Conservation (phyloP, 2,888 invertebrate genomes). For the Diogma glabrata region DNA sequence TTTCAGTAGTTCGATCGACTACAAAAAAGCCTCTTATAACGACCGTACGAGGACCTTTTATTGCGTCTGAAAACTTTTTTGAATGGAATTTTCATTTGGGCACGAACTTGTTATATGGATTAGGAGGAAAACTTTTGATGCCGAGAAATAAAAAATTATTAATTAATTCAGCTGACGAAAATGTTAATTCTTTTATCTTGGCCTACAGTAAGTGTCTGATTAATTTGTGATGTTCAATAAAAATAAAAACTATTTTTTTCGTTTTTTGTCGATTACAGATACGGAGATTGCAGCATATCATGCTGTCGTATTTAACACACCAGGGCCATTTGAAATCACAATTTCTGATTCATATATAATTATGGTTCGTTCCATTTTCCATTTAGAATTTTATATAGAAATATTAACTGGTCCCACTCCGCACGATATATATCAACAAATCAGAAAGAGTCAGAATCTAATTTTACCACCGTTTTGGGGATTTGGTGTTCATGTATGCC, state of each 20-base stretch:
- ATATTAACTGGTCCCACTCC: slow-evolving; percentile 4
- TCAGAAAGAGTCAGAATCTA: not conserved
- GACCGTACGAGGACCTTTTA: slow-evolving; percentile 13
- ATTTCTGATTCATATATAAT: slow-evolving; percentile 1
- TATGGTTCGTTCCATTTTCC: not conserved
- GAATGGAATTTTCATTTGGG: slow-evolving; percentile 13
- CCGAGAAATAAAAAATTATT: slow-evolving; percentile 3
- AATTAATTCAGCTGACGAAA: slow-evolving; percentile 10
- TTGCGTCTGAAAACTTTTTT: slow-evolving; percentile 12
- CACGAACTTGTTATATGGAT: slow-evolving; percentile 7
- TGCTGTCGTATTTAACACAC: slow-evolving; percentile 2
- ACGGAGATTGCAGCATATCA: slow-evolving; percentile 8
- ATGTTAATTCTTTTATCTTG: slow-evolving; percentile 11
- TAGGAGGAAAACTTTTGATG: slow-evolving; percentile 10
- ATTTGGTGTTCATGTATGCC: slow-evolving; percentile 8
- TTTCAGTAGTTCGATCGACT: slow-evolving; percentile 9
- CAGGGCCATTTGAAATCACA: slow-evolving; percentile 2
- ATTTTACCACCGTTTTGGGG: not conserved
- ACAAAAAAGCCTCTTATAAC: slow-evolving; percentile 10
- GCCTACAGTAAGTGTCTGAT: slow-evolving; percentile 12
- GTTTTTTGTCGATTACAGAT: slow-evolving; percentile 5
- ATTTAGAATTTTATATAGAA: not conserved
- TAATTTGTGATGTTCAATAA: not conserved
- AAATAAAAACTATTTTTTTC: not conserved
- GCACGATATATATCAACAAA: not conserved